Evolutionary conservation across 1,140 invertebrate species (phyloP), one percentile per base, ranked within the genome.

Genomic region (Hyles euphorbiae): DNA sequence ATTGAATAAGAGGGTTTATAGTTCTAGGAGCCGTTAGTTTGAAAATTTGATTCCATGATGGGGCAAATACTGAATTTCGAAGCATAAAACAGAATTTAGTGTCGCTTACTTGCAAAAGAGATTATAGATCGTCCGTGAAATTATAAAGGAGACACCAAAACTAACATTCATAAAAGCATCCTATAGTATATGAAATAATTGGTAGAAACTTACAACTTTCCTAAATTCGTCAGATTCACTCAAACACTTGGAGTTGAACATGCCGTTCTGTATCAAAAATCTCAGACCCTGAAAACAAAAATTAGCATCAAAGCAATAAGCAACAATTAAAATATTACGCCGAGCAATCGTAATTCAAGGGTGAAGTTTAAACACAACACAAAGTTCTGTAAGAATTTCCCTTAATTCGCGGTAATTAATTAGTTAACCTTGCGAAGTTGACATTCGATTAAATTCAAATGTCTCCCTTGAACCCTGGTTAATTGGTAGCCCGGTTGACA

Each of bases 211-310:
- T 45, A 69, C 67, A 10, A 32, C 11, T 10, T 52, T 46, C 53
- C 51, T 63, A 8, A 53, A 40, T 9, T 62, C 60, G 5, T 58
- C 55, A 34, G 33, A 53, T 12, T 65, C 60, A 43, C 59, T 66
- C 10, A 67, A 32, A 61, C 68, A 70, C 6, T 58, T 60, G 3
- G 50, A 53, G 48, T 60, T 52, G 8, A 64, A 46, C 12, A 70
- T 32, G 49, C 68, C 68, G 10, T 70, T 56, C 2, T 45, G 36
- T 33, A 34, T 60, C 11, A 69, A 33, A 53, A 61, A 55, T 45
- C n/a, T 53, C 5, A 34, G 12, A 22, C 67, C 63, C 67, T 69
- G 63, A 50, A 60, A 63, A 52, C 7, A 5, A 58, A 58, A 5
- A 47, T 47, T 1, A 6, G 7, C 33, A 33, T 51, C 3, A 33